Conservation (phyloP, 2,113 vertebrate species). For the Prinia subflava region DNA sequence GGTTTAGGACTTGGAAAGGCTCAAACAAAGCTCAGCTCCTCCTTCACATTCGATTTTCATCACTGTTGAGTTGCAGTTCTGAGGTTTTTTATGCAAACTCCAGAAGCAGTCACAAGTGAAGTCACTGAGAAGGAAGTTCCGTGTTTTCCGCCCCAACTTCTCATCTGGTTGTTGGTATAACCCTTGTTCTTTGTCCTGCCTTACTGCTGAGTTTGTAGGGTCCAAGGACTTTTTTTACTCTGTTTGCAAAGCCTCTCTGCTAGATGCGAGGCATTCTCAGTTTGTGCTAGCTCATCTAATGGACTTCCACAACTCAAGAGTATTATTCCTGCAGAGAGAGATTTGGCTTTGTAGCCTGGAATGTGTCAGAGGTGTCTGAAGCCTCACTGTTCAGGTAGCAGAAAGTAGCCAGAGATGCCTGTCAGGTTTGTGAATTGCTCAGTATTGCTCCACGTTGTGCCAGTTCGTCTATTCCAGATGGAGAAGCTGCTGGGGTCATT, state of each 20-base stretch:
- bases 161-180: fast-evolving
- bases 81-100: not conserved
- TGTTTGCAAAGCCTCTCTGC: not conserved
- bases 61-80: not conserved
- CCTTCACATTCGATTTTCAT: not conserved
- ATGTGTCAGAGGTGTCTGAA: not conserved
- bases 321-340: not conserved
- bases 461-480: fast-evolving
- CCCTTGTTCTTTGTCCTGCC: not conserved
- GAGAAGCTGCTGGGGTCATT: not conserved
- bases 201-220: not conserved
- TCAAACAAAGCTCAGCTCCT: not conserved
- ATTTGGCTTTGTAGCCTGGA: not conserved
- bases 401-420: not conserved
- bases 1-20: no score
- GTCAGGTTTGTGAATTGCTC: not conserved
- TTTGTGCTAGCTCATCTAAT: not conserved
- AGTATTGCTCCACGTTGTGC: fast-evolving
- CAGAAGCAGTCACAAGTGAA: not conserved
- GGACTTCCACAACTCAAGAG: no score
- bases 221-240: not conserved
- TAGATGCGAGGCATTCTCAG: not conserved
- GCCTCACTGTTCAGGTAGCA: not conserved
- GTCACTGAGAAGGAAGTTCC: not conserved
- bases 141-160: no score